Conservation (phyloP, 2,888 invertebrate genomes). For the Timandra comae region DNA sequence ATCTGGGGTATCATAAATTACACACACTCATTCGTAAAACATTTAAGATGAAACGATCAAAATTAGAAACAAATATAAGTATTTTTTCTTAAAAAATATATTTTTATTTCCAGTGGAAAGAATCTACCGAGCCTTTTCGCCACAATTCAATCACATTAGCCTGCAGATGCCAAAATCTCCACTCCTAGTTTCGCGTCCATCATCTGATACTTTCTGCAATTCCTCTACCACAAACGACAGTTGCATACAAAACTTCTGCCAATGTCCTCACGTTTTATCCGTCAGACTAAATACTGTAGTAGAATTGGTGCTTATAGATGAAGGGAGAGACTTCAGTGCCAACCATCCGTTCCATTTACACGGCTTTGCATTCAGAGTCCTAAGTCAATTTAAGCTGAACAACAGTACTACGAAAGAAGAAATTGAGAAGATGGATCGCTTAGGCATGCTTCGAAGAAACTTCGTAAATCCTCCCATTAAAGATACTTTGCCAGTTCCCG, state of each 20-base stretch:
- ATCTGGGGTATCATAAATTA: too few species aligned
- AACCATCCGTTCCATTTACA: slow-evolving; percentile 94
- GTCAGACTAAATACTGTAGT: slow-evolving; percentile 84
- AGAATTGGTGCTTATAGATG: slow-evolving; percentile 89
- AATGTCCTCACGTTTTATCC: slow-evolving; percentile 88
- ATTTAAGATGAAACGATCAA: too few species aligned
- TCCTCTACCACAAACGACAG: slow-evolving; percentile 79
- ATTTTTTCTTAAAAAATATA: not conserved
- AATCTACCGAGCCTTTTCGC: slow-evolving; percentile 81
- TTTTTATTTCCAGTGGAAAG: slow-evolving; percentile 63
- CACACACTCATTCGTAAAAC: too few species aligned
- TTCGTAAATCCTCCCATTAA: slow-evolving; percentile 85
- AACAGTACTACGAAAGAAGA: slow-evolving; percentile 81
- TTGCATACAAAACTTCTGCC: slow-evolving; percentile 85
- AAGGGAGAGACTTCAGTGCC: slow-evolving; percentile 87
- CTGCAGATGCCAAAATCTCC: slow-evolving; percentile 86
- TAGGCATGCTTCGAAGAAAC: slow-evolving; percentile 83
- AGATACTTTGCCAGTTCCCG: slow-evolving; percentile 93
- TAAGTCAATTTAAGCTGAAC: slow-evolving; percentile 85
- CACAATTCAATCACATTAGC: slow-evolving; percentile 92
- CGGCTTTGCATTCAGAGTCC: slow-evolving; percentile 88
- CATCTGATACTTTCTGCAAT: slow-evolving; percentile 83
- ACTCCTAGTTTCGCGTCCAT: slow-evolving; percentile 80
- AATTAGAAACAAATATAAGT: not conserved
- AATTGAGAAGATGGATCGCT: slow-evolving; percentile 80